Percentiles rank a stretch among this genome's conserved stretches.
Conservation (phyloP, 2,113 vertebrate genomes). For the Chloropsis hardwickii region DNA sequence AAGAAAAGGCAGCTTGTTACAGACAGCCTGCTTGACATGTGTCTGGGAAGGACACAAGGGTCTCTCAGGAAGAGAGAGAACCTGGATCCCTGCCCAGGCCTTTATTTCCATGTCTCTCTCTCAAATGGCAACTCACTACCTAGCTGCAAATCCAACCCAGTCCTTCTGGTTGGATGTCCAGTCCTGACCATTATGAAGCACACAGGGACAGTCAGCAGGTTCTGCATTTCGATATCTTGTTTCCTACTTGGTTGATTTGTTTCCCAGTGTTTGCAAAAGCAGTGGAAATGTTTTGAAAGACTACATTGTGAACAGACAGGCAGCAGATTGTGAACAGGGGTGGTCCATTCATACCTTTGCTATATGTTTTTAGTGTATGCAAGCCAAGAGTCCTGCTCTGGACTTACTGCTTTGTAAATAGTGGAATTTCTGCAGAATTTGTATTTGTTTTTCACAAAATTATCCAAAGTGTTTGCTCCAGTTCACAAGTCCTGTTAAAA, state of each 20-base stretch:
- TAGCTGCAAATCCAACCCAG: background rate
- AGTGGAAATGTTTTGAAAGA: background rate
- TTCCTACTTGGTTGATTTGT: background rate
- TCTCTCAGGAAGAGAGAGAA: background rate
- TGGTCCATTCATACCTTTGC: background rate
- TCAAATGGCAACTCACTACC: background rate
- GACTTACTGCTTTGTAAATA: background rate
- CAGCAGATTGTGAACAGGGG: background rate
- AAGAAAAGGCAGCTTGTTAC: background rate
- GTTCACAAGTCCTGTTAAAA: background rate
- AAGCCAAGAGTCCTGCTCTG: background rate
- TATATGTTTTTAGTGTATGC: rapidly evolving
- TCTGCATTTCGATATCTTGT: background rate
- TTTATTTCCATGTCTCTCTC: background rate
- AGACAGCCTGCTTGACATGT: background rate
- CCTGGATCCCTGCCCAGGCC: background rate
- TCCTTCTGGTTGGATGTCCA: too few species aligned
- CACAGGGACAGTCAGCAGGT: background rate
- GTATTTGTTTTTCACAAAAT: background rate
- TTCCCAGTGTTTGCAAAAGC: background rate
- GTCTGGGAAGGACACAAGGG: background rate
- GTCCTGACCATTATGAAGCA: background rate
- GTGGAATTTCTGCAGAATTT: background rate
- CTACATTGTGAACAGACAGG: background rate
- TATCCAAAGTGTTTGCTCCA: background rate